Evolutionary conservation across 2,797 vertebrate genomes (phyloP), one percentile per base, ranked within the genome.

Genomic region (Myotis myotis): DNA sequence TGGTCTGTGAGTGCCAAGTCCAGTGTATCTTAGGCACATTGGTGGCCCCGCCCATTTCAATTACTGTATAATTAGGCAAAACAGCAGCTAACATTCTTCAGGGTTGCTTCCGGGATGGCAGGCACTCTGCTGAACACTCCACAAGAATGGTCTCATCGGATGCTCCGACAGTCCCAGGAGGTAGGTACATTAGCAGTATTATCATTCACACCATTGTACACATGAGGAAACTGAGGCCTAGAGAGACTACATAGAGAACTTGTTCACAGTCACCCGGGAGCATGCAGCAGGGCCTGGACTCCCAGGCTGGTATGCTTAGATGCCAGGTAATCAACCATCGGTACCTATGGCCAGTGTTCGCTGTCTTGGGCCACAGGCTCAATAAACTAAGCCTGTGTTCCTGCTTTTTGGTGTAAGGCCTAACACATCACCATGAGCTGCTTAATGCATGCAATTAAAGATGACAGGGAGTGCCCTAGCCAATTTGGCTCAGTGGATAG

Each of bases 51-150:
- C 79, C 87, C 36, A 47, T 33, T 6, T 25, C 49, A 16, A 47
- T 20, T 15, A 83, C 0, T 11, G 72, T 25, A 30, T 62, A 70
- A 84, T 64, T 20, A 55, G 72, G 51, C 23, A n/a, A 78, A 66
- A n/a, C 3, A 81, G 87, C 30, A 25, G 84, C 88, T 76, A 41
- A 55, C 28, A 6, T 19, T 87, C 95, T 94, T 74, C 74, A 5
- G 6, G 0, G 60, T 0, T n/a, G 80, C 71, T 94, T 87, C 83
- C 12, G 0, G 71, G 79, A 49, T 1, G 44, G 64, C 38, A 85
- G 90, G 49, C 8, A 2, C 71, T 30, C 53, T 1, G 41, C 44
- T 12, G 53, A 78, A 51, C 20, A 8, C 25, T 33, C 70, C 64
- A 10, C 36, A 19, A 33, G 66, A 74, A 22, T 7, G n/a, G 91